Percentiles rank a stretch among this genome's conserved stretches.
phyloP scores from a whole-genome alignment of 1,140 invertebrate genomes.

The Drosophila nigrodunni region DNA sequence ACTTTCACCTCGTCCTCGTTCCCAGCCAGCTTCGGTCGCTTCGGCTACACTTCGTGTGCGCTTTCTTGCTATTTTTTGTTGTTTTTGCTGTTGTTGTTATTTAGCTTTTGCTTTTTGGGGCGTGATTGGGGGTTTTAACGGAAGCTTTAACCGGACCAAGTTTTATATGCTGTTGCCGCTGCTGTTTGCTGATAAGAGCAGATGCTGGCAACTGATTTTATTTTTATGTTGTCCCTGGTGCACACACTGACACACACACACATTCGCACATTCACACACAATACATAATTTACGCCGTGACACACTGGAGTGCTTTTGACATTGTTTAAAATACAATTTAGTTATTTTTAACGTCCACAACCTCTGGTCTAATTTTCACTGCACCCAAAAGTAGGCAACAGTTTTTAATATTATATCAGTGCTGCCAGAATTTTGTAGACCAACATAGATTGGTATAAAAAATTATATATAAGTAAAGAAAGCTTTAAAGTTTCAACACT shows the following conservation, averaged over 20 bases:
- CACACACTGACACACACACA: not conserved
- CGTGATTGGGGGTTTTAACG: slow-evolving; percentile 29
- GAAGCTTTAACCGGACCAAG: slow-evolving; percentile 77
- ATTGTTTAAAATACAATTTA: slow-evolving; percentile 27
- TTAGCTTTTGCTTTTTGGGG: not conserved
- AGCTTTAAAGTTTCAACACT: too few relatives aligned
- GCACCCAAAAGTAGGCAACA: slow-evolving; percentile 43
- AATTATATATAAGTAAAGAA: too few relatives aligned
- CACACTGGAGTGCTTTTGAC: slow-evolving; percentile 22
- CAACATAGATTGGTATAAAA: too few relatives aligned
- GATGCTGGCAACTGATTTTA: slow-evolving; percentile 50
- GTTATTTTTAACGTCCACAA: slow-evolving; percentile 64
- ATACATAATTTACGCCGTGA: slow-evolving; percentile 9
- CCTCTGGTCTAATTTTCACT: slow-evolving; percentile 45
- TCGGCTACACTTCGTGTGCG: slow-evolving; percentile 60
- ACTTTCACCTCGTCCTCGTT: slow-evolving; percentile 58
- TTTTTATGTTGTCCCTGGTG: slow-evolving; percentile 34
- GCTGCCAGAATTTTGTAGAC: too few relatives aligned
- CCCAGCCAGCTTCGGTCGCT: slow-evolving; percentile 51
- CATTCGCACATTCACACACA: too few relatives aligned
- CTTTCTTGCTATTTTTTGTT: slow-evolving; percentile 12
- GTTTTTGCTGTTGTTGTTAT: not conserved
- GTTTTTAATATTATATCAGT: slow-evolving; percentile 2
- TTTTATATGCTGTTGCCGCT: slow-evolving; percentile 51
- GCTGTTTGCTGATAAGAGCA: slow-evolving; percentile 45